Evolutionary conservation across 2,888 invertebrate genomes (phyloP), one percentile per base, ranked within the genome.

Genomic region (Erebia ligea): DNA sequence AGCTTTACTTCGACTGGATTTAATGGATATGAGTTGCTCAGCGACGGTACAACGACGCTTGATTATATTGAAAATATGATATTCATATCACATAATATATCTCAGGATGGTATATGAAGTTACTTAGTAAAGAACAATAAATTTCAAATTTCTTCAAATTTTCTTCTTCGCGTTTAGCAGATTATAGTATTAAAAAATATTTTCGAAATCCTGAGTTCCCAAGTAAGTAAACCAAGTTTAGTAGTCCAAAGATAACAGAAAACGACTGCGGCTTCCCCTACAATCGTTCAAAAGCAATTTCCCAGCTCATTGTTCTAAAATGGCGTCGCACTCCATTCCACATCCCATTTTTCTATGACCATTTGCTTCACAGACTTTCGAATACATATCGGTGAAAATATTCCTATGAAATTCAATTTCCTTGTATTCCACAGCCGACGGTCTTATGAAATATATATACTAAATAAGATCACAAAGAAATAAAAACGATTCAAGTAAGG

Each of bases 271-370:
- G 69, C 73, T 72, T 70, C 66, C 75, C 72, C 71, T 70, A 79
- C 78, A 79, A 79, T 79, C 79, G 77, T 74, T 79, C 75, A 83
- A 85, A 89, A 86, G 84, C 90, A 88, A 90, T 90, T 89, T 88
- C 85, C 85, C 82, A 85, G 81, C 82, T 86, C 86, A 87, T 89
- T 89, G 88, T 90, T 89, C 87, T 86, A 86, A 87, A 89, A 89
- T 89, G 88, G 85, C 83, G 81, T 83, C 83, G 81, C 84, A 79
- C 81, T 81, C 78, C 67, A 73, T 73, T 75, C 71, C 59, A 71
- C 76, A 77, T 80, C 77, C 79, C 75, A 78, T 76, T 81, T 83
- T 79, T 78, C 78, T 75, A 80, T 80, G 81, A 80, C 80, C 79
- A 80, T 80, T 81, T 79, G 76, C 79, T 81, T 82, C 82, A 77